Percentiles rank a stretch among this genome's conserved stretches.
Evolutionary conservation across 2,113 vertebrate species (phyloP).

Genomic region (Monarcha castaneiventris): DNA sequence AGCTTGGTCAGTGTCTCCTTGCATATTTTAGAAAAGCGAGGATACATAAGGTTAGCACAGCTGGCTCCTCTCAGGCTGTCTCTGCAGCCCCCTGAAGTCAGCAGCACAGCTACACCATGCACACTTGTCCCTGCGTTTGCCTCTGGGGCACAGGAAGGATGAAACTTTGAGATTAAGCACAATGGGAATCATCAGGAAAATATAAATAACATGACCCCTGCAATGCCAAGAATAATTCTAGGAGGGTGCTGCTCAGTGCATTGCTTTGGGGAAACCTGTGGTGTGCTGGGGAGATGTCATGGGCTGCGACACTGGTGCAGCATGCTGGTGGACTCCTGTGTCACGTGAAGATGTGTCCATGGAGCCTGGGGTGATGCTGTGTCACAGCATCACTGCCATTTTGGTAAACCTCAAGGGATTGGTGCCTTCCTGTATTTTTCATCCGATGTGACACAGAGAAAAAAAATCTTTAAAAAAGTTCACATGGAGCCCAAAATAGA

Average conservation of each 20-base stretch:
- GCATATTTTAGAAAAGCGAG: not conserved
- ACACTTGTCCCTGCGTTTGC: not conserved
- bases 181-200: not conserved
- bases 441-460: not conserved
- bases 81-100: not conserved
- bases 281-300: not conserved
- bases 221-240: not conserved
- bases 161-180: not conserved
- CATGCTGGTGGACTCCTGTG: not conserved
- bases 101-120: not conserved
- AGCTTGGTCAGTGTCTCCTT: not conserved
- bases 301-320: not conserved
- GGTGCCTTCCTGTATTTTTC: not conserved
- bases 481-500: not conserved
- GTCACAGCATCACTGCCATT: not conserved
- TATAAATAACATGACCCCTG: not conserved
- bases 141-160: not conserved
- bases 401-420: not conserved
- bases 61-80: not conserved
- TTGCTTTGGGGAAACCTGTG: not conserved
- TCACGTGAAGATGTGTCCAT: not conserved
- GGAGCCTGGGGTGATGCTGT: not conserved
- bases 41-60: not conserved
- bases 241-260: not conserved
- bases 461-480: not conserved